Evolutionary conservation across 35 echinoderm and acorn worm genomes (phyloP).

Genomic region (Ophiothrix spiculata): DNA sequence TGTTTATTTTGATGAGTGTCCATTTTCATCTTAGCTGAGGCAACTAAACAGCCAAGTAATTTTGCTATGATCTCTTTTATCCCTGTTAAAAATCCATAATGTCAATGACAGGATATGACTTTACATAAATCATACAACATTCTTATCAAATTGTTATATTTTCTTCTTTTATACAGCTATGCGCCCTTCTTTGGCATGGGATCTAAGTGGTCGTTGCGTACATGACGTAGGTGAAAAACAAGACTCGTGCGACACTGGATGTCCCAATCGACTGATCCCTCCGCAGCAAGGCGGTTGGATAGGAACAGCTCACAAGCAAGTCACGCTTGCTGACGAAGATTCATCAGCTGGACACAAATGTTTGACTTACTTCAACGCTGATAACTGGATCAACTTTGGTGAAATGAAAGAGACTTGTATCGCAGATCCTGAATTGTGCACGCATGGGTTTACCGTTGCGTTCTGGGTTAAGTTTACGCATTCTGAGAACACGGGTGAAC

Average conservation of each 20-base stretch:
- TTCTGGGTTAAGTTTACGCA: conserved; percentile 48
- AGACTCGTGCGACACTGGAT: conserved; percentile 27
- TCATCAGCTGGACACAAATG: conserved; percentile 36
- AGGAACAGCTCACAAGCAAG: neutral
- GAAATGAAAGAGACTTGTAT: conserved; percentile 62
- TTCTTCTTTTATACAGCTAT: too few relatives aligned
- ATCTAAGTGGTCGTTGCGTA: conserved; percentile 65
- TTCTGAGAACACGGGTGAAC: conserved; percentile 15
- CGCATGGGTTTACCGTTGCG: conserved; percentile 49
- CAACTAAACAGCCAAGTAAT: too few relatives aligned
- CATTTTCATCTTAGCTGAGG: too few relatives aligned
- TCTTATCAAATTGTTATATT: too few relatives aligned
- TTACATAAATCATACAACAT: too few relatives aligned
- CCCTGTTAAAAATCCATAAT: too few relatives aligned
- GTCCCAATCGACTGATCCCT: conserved; percentile 28
- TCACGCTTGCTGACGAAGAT: conserved; percentile 18
- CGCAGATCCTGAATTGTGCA: conserved; percentile 37
- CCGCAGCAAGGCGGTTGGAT: conserved; percentile 19
- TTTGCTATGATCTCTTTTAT: too few relatives aligned
- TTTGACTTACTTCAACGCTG: conserved; percentile 3
- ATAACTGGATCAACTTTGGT: conserved; percentile 50
- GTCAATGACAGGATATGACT: too few relatives aligned
- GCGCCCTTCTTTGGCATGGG: conserved; percentile 64
- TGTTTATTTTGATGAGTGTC: too few relatives aligned
- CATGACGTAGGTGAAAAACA: conserved; percentile 58